phyloP scores from a whole-genome alignment of 2,797 vertebrate genomes.

The Channa striata region DNA sequence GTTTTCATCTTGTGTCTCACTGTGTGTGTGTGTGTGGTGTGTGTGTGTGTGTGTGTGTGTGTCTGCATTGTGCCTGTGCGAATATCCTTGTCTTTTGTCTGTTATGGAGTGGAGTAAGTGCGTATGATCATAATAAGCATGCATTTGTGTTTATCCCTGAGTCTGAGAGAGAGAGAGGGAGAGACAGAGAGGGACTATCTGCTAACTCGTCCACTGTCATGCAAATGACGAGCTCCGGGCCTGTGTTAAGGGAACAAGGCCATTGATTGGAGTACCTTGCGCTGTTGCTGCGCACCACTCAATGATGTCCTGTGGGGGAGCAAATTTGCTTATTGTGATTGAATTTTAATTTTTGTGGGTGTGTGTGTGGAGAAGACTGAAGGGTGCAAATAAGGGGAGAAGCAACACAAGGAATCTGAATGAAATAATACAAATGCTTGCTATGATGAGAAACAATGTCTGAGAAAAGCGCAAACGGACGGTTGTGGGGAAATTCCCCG shows the following conservation, averaged over 20 bases:
- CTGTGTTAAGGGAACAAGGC: conserved; percentile 74
- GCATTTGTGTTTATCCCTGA: conserved; percentile 46
- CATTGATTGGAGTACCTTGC: conserved; percentile 80
- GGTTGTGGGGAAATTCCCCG: not conserved
- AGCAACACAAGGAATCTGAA: conserved; percentile 26
- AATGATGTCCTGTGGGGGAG: conserved; percentile 71
- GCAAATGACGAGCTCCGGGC: conserved; percentile 71
- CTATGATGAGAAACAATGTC: not conserved
- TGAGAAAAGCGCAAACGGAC: not conserved
- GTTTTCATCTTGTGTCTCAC: not conserved
- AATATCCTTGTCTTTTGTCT: conserved; percentile 38
- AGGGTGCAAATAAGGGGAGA: conserved; percentile 24
- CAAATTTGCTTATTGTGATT: conserved; percentile 80
- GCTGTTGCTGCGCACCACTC: conserved; percentile 58
- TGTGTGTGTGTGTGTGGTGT: not conserved
- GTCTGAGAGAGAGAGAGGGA: conserved; percentile 10
- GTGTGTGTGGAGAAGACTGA: conserved; percentile 3
- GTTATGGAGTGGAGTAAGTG: conserved; percentile 29
- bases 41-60: conserved; percentile 1
- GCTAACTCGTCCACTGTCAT: conserved; percentile 73
- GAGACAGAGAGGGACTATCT: conserved; percentile 34
- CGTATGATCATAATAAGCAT: conserved; percentile 49
- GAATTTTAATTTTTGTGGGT: conserved; percentile 63
- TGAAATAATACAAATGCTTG: conserved; percentile 31
- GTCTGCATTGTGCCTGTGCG: conserved; percentile 8